A percentile compares a stretch with the other conserved stretches of the same genome.
Evolutionary conservation across 2,888 invertebrate genomes (phyloP).

Genomic region (Acanthoscelides obtectus): DNA sequence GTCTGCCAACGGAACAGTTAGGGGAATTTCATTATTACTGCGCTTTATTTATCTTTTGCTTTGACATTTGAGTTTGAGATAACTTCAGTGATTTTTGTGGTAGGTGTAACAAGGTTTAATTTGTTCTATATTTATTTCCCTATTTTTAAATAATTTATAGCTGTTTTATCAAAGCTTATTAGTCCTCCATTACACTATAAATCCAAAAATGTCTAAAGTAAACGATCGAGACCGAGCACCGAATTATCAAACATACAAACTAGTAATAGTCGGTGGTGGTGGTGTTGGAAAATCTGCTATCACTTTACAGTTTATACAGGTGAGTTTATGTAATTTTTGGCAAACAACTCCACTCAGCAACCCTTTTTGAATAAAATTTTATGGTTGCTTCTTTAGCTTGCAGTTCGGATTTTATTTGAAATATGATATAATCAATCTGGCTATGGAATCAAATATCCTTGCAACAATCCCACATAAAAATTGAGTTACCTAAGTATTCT

Average conservation of each 20-base stretch:
- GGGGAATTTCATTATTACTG: neutral
- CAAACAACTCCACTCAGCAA: neutral
- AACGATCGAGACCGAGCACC: constrained; percentile 55
- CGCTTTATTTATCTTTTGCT: neutral
- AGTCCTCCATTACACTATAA: neutral
- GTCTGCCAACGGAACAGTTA: neutral
- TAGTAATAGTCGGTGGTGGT: constrained; percentile 96
- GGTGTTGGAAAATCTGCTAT: constrained; percentile 98
- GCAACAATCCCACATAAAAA: constrained; percentile 17
- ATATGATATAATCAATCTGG: neutral
- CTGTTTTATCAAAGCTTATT: neutral
- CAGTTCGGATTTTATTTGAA: neutral
- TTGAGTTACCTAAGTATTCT: constrained; percentile 3
- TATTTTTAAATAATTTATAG: constrained; percentile 8
- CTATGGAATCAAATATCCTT: constrained; percentile 2
- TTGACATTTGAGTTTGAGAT: neutral
- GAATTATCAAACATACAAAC: constrained; percentile 81
- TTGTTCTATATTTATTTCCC: constrained; percentile 7
- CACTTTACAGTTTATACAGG: constrained; percentile 98
- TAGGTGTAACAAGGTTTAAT: constrained; percentile 33
- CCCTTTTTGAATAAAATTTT: neutral
- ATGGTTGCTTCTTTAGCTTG: neutral
- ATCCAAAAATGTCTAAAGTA: constrained; percentile 50
- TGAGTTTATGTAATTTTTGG: constrained; percentile 41
- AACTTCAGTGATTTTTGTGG: constrained; percentile 19